Conservation (phyloP, 92 coral and sea anemone species). For the Actinernus sp. region DNA sequence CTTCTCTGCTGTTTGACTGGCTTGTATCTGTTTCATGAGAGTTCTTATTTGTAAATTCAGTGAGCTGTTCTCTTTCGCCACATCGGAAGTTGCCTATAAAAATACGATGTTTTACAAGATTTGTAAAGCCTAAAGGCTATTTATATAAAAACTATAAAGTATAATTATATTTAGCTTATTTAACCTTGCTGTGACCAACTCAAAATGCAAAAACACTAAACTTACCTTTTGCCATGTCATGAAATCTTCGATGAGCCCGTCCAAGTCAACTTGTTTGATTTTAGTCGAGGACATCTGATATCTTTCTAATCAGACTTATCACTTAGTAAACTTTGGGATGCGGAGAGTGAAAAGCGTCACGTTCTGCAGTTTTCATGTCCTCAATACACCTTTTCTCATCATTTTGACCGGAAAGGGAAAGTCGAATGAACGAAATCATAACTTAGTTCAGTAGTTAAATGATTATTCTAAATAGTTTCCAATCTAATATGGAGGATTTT, state of each 20-base stretch:
- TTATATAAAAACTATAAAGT: not conserved
- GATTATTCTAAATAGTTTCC: no score
- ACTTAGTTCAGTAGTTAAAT: no score
- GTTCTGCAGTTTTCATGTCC: no score
- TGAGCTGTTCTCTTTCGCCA: conserved; percentile 78
- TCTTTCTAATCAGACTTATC: no score
- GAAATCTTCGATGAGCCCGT: conserved; percentile 79
- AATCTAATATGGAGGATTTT: no score
- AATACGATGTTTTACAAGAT: not conserved
- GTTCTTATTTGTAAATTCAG: conserved; percentile 61
- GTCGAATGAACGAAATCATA: no score
- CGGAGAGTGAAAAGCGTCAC: no score
- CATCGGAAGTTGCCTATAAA: conserved; percentile 61
- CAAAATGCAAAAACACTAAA: no score
- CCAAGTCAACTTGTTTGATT: conserved; percentile 55
- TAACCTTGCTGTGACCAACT: no score
- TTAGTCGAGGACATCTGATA: conserved; percentile 13
- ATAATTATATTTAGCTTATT: not conserved
- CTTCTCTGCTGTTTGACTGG: conserved; percentile 81
- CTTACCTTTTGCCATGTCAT: conserved; percentile 92
- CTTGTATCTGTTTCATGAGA: conserved; percentile 73
- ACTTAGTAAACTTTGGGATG: no score
- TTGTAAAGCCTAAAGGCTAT: not conserved
- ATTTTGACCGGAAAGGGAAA: no score
- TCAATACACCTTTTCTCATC: no score